Percentiles rank a stretch among this genome's conserved stretches.
These are phyloP conservation scores for Pseudorhombus dupliciocellatus DNA, from an alignment of 2,113 vertebrate species.

Conservation along the genomic window DNA sequence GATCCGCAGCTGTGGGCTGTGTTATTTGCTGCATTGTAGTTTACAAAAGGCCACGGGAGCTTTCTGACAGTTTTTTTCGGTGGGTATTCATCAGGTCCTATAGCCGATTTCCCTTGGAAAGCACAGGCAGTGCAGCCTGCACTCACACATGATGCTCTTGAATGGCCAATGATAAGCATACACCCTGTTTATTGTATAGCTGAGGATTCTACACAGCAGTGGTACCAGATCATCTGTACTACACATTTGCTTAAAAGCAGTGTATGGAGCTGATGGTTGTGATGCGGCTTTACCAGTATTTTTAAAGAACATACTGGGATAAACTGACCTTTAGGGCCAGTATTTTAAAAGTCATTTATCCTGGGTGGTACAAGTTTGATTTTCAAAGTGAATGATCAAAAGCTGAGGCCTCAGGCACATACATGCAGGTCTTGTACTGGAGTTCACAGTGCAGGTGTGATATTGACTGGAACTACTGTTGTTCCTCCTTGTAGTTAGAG, in stretches of 20 bases:
- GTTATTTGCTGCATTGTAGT: conserved; percentile 35
- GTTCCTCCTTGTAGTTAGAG: conserved; percentile 27
- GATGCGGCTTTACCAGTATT: neutral
- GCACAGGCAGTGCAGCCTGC: conserved; percentile 8
- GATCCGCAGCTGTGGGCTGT: conserved; percentile 22
- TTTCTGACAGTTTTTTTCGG: conserved; percentile 7
- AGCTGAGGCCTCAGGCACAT: too few species aligned
- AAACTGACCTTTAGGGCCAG: neutral
- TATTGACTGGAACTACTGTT: neutral
- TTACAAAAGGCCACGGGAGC: conserved; percentile 29
- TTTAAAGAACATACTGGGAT: neutral
- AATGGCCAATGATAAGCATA: neutral
- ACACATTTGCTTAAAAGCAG: neutral
- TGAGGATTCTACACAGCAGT: neutral
- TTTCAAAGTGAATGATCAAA: too few species aligned
- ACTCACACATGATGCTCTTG: neutral
- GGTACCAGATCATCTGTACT: neutral
- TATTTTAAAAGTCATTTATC: neutral
- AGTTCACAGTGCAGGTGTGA: conserved; percentile 10
- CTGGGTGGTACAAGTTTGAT: neutral
- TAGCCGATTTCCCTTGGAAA: conserved; percentile 20
- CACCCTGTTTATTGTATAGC: neutral
- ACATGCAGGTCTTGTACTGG: neutral
- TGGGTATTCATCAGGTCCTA: conserved; percentile 7
- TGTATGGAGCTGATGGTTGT: conserved; percentile 1